Percentiles rank a stretch among this genome's conserved stretches.
Conservation (phyloP, 2,113 vertebrate genomes). For the Rhabdornis inornatus region DNA sequence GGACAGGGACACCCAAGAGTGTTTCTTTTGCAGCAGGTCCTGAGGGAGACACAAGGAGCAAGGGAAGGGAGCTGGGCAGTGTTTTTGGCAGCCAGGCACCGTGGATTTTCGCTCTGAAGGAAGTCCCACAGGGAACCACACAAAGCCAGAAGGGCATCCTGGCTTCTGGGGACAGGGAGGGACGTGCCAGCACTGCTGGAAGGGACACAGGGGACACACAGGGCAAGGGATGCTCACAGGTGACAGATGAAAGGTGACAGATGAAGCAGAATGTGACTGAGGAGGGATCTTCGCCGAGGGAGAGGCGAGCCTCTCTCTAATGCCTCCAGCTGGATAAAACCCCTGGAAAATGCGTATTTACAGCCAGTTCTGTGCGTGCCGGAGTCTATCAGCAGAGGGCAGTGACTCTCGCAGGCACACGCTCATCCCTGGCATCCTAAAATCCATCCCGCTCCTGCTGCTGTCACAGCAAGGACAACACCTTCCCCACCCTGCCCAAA, state of each 20-base stretch:
- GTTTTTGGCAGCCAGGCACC: neutral
- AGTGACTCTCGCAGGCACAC: neutral
- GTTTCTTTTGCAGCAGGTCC: neutral
- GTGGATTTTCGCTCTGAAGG: neutral
- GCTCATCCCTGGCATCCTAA: neutral
- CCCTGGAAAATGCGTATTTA: accelerated
- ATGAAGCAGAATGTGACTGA: neutral
- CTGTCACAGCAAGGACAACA: neutral
- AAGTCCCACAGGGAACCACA: accelerated
- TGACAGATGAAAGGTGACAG: neutral
- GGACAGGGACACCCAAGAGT: neutral
- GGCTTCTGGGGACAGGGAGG: neutral
- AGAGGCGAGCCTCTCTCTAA: neutral
- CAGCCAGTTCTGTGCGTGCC: neutral
- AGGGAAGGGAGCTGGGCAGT: neutral
- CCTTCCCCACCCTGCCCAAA: neutral
- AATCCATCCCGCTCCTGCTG: neutral
- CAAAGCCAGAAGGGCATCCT: neutral
- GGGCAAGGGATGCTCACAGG: neutral
- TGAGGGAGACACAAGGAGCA: accelerated
- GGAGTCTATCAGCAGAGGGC: constrained; percentile 50
- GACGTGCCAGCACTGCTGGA: neutral
- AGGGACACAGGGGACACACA: neutral
- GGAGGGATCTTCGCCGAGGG: neutral
- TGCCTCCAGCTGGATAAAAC: neutral